Evolutionary conservation across 2,888 invertebrate species (phyloP).

Genomic region (Rapana venosa): DNA sequence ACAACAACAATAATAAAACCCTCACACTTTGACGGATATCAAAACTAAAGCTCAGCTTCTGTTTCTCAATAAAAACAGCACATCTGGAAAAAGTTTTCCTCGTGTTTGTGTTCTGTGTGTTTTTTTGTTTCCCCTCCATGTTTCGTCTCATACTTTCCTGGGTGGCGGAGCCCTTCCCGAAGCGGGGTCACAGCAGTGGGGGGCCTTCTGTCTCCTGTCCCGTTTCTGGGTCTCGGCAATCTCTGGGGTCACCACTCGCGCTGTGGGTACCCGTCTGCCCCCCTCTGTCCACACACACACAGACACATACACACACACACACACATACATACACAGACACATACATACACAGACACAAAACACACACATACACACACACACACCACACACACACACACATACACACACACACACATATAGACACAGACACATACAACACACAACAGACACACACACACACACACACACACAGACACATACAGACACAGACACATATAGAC

Average conservation of each 20-base stretch:
- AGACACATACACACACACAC: neutral
- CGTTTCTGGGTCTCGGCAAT: slow-evolving; percentile 18
- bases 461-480: neutral
- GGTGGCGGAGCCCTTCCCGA: too few relatives aligned
- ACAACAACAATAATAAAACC: too few relatives aligned
- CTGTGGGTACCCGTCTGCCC: neutral
- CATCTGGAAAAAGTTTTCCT: too few relatives aligned
- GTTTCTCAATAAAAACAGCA: too few relatives aligned
- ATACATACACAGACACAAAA: neutral
- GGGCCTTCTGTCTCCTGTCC: neutral
- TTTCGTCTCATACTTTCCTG: too few relatives aligned
- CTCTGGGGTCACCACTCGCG: slow-evolving; percentile 1
- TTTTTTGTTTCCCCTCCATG: too few relatives aligned
- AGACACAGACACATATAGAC: neutral
- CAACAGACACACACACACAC: neutral
- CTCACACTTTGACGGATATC: too few relatives aligned
- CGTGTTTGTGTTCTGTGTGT: too few relatives aligned
- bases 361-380: neutral
- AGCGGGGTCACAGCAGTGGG: too few relatives aligned
- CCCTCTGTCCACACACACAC: neutral
- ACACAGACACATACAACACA: neutral
- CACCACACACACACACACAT: neutral
- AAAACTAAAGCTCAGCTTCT: too few relatives aligned
- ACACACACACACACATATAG: neutral
- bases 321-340: neutral